A percentile compares a stretch with the other conserved stretches of the same genome.
phyloP scores from a whole-genome alignment of 1,140 invertebrate genomes.

The Rhyzopertha dominica region DNA sequence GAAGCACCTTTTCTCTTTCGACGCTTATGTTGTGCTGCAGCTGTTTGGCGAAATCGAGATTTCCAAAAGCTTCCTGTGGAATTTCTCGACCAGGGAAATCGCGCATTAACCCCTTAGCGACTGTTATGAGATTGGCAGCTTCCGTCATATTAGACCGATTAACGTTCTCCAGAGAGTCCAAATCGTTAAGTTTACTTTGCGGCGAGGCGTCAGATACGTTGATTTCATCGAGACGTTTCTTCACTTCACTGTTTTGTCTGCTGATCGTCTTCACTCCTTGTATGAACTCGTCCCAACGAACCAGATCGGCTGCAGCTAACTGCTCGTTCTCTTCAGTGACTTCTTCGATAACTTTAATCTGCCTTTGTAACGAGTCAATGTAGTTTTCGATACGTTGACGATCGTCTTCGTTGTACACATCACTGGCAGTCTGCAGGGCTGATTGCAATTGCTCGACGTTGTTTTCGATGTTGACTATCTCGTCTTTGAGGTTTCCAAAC shows the following conservation, averaged over 20 bases:
- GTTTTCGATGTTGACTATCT: slow-evolving; percentile 49
- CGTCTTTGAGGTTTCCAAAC: slow-evolving; percentile 49
- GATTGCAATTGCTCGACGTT: slow-evolving; percentile 47
- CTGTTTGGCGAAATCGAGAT: slow-evolving; percentile 61
- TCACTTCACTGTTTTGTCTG: slow-evolving; percentile 51
- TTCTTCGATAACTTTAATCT: slow-evolving; percentile 55
- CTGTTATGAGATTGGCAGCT: slow-evolving; percentile 49
- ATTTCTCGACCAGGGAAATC: slow-evolving; percentile 62
- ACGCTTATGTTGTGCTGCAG: slow-evolving; percentile 61
- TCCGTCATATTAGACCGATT: slow-evolving; percentile 53
- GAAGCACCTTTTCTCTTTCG: slow-evolving; percentile 69
- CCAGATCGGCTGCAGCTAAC: slow-evolving; percentile 55
- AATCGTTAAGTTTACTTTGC: slow-evolving; percentile 56
- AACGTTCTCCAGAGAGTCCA: slow-evolving; percentile 60
- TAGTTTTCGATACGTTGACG: slow-evolving; percentile 47
- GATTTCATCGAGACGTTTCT: slow-evolving; percentile 52
- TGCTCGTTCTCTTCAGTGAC: slow-evolving; percentile 57
- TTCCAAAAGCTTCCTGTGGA: slow-evolving; percentile 58
- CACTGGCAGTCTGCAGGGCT: slow-evolving; percentile 48
- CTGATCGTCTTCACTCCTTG: slow-evolving; percentile 53
- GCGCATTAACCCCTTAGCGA: slow-evolving; percentile 52
- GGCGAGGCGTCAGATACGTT: slow-evolving; percentile 56
- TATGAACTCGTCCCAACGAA: slow-evolving; percentile 66
- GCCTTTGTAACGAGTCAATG: slow-evolving; percentile 49
- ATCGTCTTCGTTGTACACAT: slow-evolving; percentile 49